Conservation (phyloP, 2,888 invertebrate genomes). For the Pseudolycoriella hygida region DNA sequence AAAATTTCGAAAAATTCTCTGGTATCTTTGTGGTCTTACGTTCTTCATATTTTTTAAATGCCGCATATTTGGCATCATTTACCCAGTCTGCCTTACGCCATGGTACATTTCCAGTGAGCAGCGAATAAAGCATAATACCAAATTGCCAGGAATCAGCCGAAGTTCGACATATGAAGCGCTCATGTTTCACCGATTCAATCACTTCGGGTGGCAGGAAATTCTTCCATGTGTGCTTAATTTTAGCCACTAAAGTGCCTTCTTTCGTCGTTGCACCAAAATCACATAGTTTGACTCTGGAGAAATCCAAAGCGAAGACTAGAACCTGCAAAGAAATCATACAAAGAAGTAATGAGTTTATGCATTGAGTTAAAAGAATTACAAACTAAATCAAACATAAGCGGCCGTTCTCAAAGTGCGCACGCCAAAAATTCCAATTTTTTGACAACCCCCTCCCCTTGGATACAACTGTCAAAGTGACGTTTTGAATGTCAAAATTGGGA, state of each 20-base stretch:
- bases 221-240: constrained; percentile 37
- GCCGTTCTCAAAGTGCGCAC: too few species aligned
- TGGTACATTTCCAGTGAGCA: constrained; percentile 48
- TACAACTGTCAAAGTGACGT: too few species aligned
- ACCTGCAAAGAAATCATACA: constrained; percentile 24
- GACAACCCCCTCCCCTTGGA: too few species aligned
- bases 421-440: too few species aligned
- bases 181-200: constrained; percentile 38
- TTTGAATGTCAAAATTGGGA: too few species aligned
- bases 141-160: constrained; percentile 62
- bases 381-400: too few species aligned
- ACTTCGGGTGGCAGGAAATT: constrained; percentile 42
- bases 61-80: constrained; percentile 49
- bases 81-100: constrained; percentile 56
- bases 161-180: constrained; percentile 44
- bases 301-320: constrained; percentile 49
- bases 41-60: constrained; percentile 46
- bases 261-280: constrained; percentile 54
- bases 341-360: too few species aligned
- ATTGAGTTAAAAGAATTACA: too few species aligned
- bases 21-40: constrained; percentile 41
- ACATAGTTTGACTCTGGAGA: constrained; percentile 49
- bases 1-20: constrained; percentile 40
- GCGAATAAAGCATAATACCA: constrained; percentile 36
- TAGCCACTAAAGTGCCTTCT: constrained; percentile 37